Evolutionary conservation across 2,797 vertebrate genomes (phyloP).

Genomic region (Lepilemur ruficaudatus): DNA sequence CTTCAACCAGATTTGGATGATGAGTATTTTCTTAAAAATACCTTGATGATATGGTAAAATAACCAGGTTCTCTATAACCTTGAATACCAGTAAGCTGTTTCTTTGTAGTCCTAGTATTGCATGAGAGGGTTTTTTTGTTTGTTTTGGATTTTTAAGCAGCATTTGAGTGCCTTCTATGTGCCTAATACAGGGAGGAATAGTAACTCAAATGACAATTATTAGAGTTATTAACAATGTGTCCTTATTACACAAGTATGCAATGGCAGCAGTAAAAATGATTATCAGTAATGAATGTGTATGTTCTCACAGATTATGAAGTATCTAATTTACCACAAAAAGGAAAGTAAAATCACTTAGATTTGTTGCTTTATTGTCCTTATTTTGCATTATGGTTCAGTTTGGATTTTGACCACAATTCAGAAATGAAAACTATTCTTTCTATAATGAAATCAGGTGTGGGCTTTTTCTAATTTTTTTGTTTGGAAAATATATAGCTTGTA

Average conservation of each 20-base stretch:
- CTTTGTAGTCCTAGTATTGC: not conserved
- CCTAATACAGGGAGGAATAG: not conserved
- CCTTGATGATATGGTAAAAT: not conserved
- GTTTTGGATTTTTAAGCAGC: not conserved
- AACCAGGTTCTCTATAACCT: not conserved
- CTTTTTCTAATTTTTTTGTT: not conserved
- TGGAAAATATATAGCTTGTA: not conserved
- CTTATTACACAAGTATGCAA: not conserved
- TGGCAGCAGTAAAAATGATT: not conserved
- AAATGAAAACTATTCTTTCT: slow-evolving; percentile 34
- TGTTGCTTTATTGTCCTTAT: not conserved
- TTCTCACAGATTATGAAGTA: not conserved
- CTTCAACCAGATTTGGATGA: not conserved
- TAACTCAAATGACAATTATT: not conserved
- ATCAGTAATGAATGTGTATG: not conserved
- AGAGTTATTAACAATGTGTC: not conserved
- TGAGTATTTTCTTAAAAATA: not conserved
- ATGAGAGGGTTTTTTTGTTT: not conserved
- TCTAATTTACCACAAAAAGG: not conserved
- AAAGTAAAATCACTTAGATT: not conserved
- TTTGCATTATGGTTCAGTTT: not conserved
- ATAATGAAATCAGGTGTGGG: not conserved
- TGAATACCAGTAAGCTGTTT: not conserved
- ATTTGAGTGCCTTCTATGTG: not conserved
- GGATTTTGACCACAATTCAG: slow-evolving; percentile 30